Evolutionary conservation across 64 coral and sea anemone genomes (phyloP).

Genomic region (Cladopsammia gracilis): DNA sequence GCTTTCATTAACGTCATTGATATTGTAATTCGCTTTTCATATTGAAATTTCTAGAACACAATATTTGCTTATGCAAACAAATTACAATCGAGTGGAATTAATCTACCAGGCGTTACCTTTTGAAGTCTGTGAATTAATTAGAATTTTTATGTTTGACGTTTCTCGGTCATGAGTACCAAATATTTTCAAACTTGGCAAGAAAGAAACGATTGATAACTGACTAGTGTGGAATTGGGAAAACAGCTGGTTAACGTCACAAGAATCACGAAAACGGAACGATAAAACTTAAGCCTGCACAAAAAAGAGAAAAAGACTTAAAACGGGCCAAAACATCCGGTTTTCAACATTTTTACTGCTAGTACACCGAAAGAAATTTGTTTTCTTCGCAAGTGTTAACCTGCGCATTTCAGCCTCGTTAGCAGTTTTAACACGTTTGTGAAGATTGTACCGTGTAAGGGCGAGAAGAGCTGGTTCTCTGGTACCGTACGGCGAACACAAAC

Average conservation of each 20-base stretch:
- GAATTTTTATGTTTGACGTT: not conserved
- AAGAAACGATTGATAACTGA: not conserved
- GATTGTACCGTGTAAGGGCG: not conserved
- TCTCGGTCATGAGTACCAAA: not conserved
- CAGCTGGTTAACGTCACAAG: not conserved
- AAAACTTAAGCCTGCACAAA: not conserved
- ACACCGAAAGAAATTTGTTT: not conserved
- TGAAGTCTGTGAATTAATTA: constrained; percentile 29
- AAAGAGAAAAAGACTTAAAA: not conserved
- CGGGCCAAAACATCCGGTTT: not conserved
- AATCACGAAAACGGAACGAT: not conserved
- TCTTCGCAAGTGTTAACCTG: not conserved
- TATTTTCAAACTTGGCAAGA: not conserved
- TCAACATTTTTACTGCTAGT: not conserved
- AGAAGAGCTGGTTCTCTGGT: no score
- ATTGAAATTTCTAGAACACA: constrained; percentile 25
- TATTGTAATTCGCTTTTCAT: constrained; percentile 27
- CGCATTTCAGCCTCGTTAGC: not conserved
- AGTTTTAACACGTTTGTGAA: not conserved
- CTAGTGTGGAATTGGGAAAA: not conserved
- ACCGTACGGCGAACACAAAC: no score
- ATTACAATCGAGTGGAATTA: constrained; percentile 35
- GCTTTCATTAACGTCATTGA: constrained; percentile 28
- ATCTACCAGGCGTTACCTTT: not conserved
- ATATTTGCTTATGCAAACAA: constrained; percentile 35